Conservation (phyloP, 1,140 invertebrate species). For the Pogonognathellus flavescens region DNA sequence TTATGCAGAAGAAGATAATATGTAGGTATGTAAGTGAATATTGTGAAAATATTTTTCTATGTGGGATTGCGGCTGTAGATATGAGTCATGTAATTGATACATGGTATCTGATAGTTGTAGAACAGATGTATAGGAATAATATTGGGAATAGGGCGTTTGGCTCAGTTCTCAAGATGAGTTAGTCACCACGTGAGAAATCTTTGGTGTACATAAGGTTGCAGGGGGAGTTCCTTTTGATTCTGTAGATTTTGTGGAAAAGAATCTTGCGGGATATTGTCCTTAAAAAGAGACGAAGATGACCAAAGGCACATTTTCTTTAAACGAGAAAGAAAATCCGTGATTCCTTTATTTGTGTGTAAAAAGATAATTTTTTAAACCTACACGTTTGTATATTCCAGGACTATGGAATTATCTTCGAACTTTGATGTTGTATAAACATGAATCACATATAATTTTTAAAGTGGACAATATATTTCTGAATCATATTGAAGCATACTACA, state of each 20-base stretch:
- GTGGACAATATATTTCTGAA: too few relatives aligned
- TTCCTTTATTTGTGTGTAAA: too few relatives aligned
- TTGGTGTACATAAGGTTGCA: background rate
- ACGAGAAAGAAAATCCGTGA: background rate
- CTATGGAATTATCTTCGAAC: too few relatives aligned
- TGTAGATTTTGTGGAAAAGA: constrained; percentile 23
- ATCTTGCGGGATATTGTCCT: constrained; percentile 7
- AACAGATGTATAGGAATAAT: background rate
- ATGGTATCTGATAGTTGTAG: background rate
- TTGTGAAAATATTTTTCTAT: background rate
- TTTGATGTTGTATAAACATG: too few relatives aligned
- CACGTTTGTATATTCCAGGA: too few relatives aligned
- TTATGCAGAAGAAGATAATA: background rate
- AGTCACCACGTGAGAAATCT: constrained; percentile 24
- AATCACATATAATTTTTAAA: too few relatives aligned
- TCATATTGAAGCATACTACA: too few relatives aligned
- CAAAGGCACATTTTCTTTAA: background rate
- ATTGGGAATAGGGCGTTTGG: background rate
- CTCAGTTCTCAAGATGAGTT: constrained; percentile 16
- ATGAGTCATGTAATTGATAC: constrained; percentile 33
- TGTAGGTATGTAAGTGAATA: background rate
- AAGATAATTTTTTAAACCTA: too few relatives aligned
- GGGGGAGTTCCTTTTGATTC: constrained; percentile 1
- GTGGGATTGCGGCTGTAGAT: constrained; percentile 19
- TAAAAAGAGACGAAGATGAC: background rate